Conservation (phyloP, 1,140 invertebrate genomes). For the Tetramorium parvispinum region DNA sequence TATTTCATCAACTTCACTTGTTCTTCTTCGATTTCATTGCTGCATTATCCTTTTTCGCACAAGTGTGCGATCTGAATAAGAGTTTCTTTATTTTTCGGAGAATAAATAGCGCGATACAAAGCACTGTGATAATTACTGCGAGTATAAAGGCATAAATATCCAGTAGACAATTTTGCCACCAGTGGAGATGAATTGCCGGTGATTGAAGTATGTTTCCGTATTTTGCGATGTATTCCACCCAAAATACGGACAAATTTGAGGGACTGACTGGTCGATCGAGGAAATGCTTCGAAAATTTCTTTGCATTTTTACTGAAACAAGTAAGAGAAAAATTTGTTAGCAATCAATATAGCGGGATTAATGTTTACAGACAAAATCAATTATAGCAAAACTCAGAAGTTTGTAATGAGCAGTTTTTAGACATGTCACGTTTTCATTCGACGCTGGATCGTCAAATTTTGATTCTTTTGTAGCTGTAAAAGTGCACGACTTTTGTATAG, state of each 20-base stretch:
- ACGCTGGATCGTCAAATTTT: not conserved
- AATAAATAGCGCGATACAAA: conserved; percentile 42
- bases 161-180: conserved; percentile 79
- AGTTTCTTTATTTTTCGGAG: conserved; percentile 25
- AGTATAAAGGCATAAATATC: conserved; percentile 80
- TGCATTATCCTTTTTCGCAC: not conserved
- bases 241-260: conserved; percentile 82
- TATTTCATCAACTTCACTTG: conserved; percentile 20
- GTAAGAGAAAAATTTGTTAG: not conserved
- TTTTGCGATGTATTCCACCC: conserved; percentile 85
- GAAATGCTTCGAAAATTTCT: conserved; percentile 79
- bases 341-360: not conserved
- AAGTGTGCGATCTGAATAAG: not conserved
- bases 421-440: not conserved
- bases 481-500: not conserved
- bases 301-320: conserved; percentile 67
- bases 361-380: not conserved
- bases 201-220: conserved; percentile 81
- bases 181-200: conserved; percentile 77
- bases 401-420: not conserved
- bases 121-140: not conserved
- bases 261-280: conserved; percentile 81
- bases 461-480: not conserved
- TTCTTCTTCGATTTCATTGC: conserved; percentile 55
- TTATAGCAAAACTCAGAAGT: not conserved